These are phyloP conservation scores for Spialia ferax DNA, from an alignment of 2,888 invertebrate genomes.

Conservation along the genomic window DNA sequence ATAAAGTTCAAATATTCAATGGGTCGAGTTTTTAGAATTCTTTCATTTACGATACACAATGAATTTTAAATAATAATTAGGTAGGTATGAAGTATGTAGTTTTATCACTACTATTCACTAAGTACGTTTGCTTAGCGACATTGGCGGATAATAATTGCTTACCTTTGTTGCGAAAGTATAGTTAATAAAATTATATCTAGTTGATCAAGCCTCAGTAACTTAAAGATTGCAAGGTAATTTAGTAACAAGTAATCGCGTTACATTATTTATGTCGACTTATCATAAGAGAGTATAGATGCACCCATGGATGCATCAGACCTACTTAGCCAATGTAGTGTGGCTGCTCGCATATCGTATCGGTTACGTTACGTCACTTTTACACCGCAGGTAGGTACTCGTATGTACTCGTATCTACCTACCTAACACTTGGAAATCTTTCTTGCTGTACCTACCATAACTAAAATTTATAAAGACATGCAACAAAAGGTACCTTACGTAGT, in stretches of 20 bases:
- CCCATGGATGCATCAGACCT: conserved; percentile 61
- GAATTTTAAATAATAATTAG: conserved; percentile 54
- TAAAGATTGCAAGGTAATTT: conserved; percentile 36
- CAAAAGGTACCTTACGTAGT: too few relatives aligned
- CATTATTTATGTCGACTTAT: conserved; percentile 41
- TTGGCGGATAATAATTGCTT: conserved; percentile 21
- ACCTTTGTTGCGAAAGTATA: conserved; percentile 1
- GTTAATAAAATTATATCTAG: conserved; percentile 14
- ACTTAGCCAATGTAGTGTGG: conserved; percentile 73
- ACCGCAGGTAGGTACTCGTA: too few relatives aligned
- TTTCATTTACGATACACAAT: conserved; percentile 56
- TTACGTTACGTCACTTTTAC: conserved; percentile 72
- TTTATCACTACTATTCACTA: too few relatives aligned
- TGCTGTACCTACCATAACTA: too few relatives aligned
- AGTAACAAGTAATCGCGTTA: conserved; percentile 38
- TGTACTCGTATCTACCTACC: too few relatives aligned
- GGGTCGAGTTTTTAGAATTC: conserved; percentile 76
- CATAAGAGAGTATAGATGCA: conserved; percentile 47
- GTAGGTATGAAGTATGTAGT: conserved; percentile 46
- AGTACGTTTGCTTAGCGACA: conserved; percentile 10
- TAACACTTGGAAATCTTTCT: background rate
- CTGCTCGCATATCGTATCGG: conserved; percentile 61
- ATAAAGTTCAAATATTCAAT: conserved; percentile 72
- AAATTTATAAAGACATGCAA: too few relatives aligned
- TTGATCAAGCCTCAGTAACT: conserved; percentile 24